Evolutionary conservation across 2,113 vertebrate species (phyloP).

Genomic region (Sialia sialis): DNA sequence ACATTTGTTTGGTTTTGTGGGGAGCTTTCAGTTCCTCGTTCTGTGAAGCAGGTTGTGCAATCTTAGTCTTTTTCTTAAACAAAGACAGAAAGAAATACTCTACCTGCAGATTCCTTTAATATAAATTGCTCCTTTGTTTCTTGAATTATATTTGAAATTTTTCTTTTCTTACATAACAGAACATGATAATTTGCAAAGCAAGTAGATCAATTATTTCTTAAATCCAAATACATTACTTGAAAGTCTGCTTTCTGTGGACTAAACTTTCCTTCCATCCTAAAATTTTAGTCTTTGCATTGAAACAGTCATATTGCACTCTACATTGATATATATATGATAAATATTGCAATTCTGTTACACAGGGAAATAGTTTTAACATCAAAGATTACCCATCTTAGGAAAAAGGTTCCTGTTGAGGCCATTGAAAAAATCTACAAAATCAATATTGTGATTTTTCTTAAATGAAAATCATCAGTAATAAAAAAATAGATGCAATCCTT

Average conservation of each 20-base stretch:
- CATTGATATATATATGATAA: not conserved
- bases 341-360: not conserved
- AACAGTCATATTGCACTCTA: not conserved
- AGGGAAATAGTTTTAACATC: not conserved
- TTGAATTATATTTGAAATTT: not conserved
- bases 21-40: not conserved
- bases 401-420: not conserved
- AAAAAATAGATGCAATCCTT: not conserved
- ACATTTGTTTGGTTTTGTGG: not conserved
- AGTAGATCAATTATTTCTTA: not conserved
- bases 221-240: not conserved
- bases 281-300: not conserved
- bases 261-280: not conserved
- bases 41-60: not conserved
- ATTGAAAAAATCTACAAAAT: not conserved
- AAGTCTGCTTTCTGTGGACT: not conserved
- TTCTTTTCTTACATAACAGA: not conserved
- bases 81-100: not conserved
- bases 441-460: not conserved
- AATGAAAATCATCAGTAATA: not conserved
- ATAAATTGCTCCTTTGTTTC: not conserved
- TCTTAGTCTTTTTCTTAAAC: not conserved
- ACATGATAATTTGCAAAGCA: not conserved
- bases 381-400: not conserved
- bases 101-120: not conserved